Conservation (phyloP, 1,140 invertebrate species). For the Drosophila cardini region DNA sequence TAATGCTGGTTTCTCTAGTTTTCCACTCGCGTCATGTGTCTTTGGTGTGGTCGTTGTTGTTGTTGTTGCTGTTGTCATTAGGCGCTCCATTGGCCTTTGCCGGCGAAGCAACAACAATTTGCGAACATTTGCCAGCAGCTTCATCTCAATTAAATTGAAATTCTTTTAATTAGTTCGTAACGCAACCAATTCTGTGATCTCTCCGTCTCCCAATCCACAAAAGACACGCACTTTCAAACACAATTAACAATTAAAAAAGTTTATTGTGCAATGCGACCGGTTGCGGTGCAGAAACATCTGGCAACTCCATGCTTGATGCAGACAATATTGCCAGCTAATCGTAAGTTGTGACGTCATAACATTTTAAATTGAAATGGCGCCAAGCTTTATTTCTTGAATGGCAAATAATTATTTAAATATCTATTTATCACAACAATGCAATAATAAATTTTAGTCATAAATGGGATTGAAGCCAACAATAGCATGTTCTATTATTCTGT, state of each 20-base stretch:
- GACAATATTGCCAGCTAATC: slow-evolving; percentile 13
- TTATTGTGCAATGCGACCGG: slow-evolving; percentile 43
- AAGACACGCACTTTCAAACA: slow-evolving; percentile 36
- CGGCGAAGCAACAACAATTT: slow-evolving; percentile 52
- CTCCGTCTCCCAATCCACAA: slow-evolving; percentile 10
- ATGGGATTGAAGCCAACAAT: slow-evolving; percentile 16
- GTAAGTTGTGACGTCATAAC: slow-evolving; percentile 24
- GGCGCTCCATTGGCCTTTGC: slow-evolving; percentile 42
- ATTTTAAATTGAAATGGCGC: slow-evolving; percentile 1
- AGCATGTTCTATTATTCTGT: background rate
- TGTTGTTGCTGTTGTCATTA: slow-evolving; percentile 24
- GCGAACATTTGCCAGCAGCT: slow-evolving; percentile 56
- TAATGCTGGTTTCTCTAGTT: slow-evolving; percentile 44
- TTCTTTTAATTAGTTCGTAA: slow-evolving; percentile 37
- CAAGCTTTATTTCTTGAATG: slow-evolving; percentile 12
- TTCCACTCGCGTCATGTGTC: slow-evolving; percentile 27
- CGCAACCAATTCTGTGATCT: slow-evolving; percentile 4
- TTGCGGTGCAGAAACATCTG: slow-evolving; percentile 2
- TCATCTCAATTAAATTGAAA: slow-evolving; percentile 66
- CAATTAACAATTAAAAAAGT: slow-evolving; percentile 42
- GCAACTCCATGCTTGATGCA: slow-evolving; percentile 3
- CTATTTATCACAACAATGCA: slow-evolving; percentile 24
- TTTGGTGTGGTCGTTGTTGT: slow-evolving; percentile 15
- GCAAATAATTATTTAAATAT: background rate
- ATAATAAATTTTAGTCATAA: slow-evolving; percentile 8